Evolutionary conservation across 2,888 invertebrate species (phyloP).

Genomic region (Therioaphis trifolii): DNA sequence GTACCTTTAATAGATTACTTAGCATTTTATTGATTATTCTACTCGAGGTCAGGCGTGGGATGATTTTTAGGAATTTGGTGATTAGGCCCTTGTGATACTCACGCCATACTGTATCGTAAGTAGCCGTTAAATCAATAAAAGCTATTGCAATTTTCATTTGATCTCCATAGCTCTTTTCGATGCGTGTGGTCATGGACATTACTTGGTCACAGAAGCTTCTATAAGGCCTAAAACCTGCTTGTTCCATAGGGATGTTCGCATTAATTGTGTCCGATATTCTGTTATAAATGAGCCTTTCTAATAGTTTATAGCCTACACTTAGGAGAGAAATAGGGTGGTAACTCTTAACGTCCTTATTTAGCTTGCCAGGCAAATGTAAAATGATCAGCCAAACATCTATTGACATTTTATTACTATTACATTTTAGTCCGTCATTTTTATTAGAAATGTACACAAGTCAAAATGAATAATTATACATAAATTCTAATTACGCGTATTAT

Average conservation of each 20-base stretch:
- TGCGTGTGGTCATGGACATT: constrained; percentile 2
- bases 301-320: constrained; percentile 35
- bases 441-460: too few species aligned
- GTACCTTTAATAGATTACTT: too few species aligned
- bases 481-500: too few species aligned
- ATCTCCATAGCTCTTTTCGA: constrained; percentile 11
- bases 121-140: too few species aligned
- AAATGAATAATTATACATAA: too few species aligned
- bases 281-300: constrained; percentile 14
- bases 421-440: too few species aligned
- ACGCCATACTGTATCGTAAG: too few species aligned
- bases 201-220: constrained; percentile 43
- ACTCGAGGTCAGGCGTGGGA: neutral
- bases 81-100: constrained; percentile 10
- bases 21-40: constrained; percentile 16
- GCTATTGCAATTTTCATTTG: constrained; percentile 9
- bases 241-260: constrained; percentile 24
- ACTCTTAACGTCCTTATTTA: neutral
- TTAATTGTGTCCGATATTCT: constrained; percentile 13
- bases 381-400: too few species aligned
- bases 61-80: constrained; percentile 14
- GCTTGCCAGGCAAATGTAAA: too few species aligned
- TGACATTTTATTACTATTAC: too few species aligned
- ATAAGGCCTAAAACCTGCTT: constrained; percentile 36
- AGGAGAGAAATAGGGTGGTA: constrained; percentile 23